A percentile compares a stretch with the other conserved stretches of the same genome.
Conservation (phyloP, 2,888 invertebrate genomes). For the Ypsolopha scabrella region DNA sequence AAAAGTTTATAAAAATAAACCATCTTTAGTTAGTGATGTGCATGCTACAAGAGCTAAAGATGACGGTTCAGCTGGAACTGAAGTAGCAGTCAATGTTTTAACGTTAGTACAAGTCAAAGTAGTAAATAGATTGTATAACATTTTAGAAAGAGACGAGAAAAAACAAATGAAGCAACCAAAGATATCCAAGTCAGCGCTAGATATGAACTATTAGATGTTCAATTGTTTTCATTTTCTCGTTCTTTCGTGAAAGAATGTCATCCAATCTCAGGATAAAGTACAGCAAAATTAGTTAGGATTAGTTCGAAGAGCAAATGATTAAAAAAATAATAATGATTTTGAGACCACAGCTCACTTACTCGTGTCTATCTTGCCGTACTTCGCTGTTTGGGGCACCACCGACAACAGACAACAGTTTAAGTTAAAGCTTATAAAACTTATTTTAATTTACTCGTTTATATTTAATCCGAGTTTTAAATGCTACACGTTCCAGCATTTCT, state of each 20-base stretch:
- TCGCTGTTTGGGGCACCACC: constrained; percentile 69
- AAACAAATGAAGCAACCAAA: background rate
- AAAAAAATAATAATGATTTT: constrained; percentile 46
- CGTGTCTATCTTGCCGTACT: constrained; percentile 60
- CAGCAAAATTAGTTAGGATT: constrained; percentile 50
- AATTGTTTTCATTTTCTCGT: background rate
- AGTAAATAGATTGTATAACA: too few relatives aligned
- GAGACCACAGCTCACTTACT: constrained; percentile 72
- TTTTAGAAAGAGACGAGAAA: too few relatives aligned
- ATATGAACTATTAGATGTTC: background rate
- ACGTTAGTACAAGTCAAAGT: background rate
- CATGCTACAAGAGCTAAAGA: constrained; percentile 38
- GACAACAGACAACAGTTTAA: constrained; percentile 65
- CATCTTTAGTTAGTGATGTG: constrained; percentile 32
- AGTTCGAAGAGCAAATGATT: constrained; percentile 55
- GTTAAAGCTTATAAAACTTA: constrained; percentile 28
- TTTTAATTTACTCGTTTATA: background rate
- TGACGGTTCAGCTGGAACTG: constrained; percentile 43
- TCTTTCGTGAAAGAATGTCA: background rate
- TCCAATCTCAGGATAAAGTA: constrained; percentile 23
- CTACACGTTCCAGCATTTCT: constrained; percentile 20
- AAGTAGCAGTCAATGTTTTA: constrained; percentile 18
- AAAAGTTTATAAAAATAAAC: too few relatives aligned
- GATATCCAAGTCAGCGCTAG: background rate
- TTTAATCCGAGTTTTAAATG: constrained; percentile 4